Percentiles rank a stretch among this genome's conserved stretches.
Evolutionary conservation across 2,888 invertebrate species (phyloP).

Genomic region (Conchocele bisecta): DNA sequence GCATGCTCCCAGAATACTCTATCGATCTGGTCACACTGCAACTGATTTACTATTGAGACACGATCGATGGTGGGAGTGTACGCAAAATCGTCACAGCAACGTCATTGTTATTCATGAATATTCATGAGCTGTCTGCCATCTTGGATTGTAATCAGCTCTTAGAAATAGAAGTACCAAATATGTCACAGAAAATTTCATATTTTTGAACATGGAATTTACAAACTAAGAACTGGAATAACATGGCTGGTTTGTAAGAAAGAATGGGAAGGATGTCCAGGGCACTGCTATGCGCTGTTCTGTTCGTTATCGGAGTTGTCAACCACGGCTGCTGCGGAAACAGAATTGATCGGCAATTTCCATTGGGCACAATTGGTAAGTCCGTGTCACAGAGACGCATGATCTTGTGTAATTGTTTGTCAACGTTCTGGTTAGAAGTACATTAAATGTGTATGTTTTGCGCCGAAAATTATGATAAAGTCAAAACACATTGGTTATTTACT

Average conservation of each 20-base stretch:
- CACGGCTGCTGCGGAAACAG: conserved; percentile 30
- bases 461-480: too few species aligned
- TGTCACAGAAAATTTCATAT: conserved; percentile 41
- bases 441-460: too few species aligned
- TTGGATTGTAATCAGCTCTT: conserved; percentile 55
- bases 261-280: conserved; percentile 50
- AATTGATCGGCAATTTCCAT: conserved; percentile 58
- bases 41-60: too few species aligned
- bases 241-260: conserved; percentile 49
- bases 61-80: too few species aligned
- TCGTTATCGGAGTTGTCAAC: conserved; percentile 44
- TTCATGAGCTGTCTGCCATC: conserved; percentile 67
- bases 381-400: conserved; percentile 48
- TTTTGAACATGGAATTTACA: conserved; percentile 25
- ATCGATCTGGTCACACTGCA: too few species aligned
- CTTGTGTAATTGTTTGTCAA: too few species aligned
- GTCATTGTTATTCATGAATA: conserved; percentile 62
- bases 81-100: conserved; percentile 58
- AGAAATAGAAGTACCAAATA: conserved; percentile 40
- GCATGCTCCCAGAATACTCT: too few species aligned
- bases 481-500: too few species aligned
- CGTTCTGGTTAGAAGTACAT: too few species aligned
- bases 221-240: conserved; percentile 15
- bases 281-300: conserved; percentile 50
- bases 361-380: conserved; percentile 60